Evolutionary conservation across 1,140 invertebrate species (phyloP), one percentile per base, ranked within the genome.

Genomic region (Drosophila equinoxialis): DNA sequence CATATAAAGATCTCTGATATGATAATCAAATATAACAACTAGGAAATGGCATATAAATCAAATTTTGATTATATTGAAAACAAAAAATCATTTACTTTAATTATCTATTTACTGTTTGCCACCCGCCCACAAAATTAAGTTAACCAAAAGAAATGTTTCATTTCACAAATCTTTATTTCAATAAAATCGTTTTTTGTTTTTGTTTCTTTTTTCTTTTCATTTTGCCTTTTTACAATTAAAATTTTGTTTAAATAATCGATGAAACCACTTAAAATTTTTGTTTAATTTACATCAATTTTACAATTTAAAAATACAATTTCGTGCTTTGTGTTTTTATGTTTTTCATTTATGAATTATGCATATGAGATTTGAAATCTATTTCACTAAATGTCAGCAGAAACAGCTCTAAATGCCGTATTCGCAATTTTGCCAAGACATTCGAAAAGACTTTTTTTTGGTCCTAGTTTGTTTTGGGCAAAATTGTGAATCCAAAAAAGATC

Each of bases 111-210:
- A 26, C 26, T 30, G 0, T 30, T 0, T 11, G 35, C 1, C 8
- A 37, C 23, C 23, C 23, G 1, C 35, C 2, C 8, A 8, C 35
- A 10, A 10, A 37, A 10, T 37, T 37, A 10, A 2, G 35, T 17
- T 20, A 20, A 20, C 7, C 6, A 30, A 30, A 10, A 11, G 17
- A 6, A 58, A 30, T 7, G n/a, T 8, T 6, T 33, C 45, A 17
- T 86, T 73, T 83, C 77, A 30, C 6, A 83, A 80, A 77, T 87
- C 14, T 86, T 87, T 87, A 87, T 87, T 89, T 39, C 20, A 89
- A 89, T 77, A 83, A 71, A 83, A 65, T 51, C 66, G 58, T 64
- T 79, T 71, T 63, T 39, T 26, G 23, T 39, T 69, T 63, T 73
- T 62, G 59, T 57, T 33, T 59, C 64, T 39, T 39, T 68, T 63